These are phyloP conservation scores for Drosophila rhopaloa DNA, from an alignment of 1,140 invertebrate genomes.

Conservation along the genomic window DNA sequence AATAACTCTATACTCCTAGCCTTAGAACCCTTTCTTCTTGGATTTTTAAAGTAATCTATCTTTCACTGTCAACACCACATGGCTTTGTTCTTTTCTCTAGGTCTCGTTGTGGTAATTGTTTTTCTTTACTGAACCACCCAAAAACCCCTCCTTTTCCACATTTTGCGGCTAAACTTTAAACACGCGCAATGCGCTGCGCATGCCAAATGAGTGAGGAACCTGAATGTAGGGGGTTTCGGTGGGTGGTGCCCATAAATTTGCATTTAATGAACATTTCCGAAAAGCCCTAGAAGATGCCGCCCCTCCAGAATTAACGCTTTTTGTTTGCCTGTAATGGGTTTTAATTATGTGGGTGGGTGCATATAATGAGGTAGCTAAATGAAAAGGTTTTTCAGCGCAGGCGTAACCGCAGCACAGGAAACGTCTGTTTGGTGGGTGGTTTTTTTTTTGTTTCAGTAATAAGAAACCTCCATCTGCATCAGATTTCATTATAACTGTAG, in stretches of 20 bases:
- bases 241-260: conserved; percentile 66
- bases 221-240: conserved; percentile 1
- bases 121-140: conserved; percentile 62
- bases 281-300: conserved; percentile 35
- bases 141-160: conserved; percentile 44
- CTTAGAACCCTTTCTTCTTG: conserved; percentile 1
- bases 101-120: conserved; percentile 65
- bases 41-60: conserved; percentile 60
- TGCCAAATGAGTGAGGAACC: conserved; percentile 65
- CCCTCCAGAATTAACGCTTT: conserved; percentile 53
- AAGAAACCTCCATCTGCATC: conserved; percentile 26
- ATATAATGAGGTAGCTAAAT: conserved; percentile 28
- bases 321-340: conserved; percentile 73
- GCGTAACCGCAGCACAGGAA: conserved; percentile 72
- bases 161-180: conserved; percentile 74
- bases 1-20: conserved; percentile 7
- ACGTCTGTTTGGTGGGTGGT: conserved; percentile 56
- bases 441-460: conserved; percentile 3
- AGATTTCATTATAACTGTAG: conserved; percentile 37
- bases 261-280: conserved; percentile 76
- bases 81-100: conserved; percentile 33
- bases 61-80: conserved; percentile 69
- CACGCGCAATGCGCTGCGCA: conserved; percentile 74
- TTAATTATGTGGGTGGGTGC: conserved; percentile 72
- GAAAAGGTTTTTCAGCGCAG: conserved; percentile 49